Percentiles rank a stretch among this genome's conserved stretches.
Evolutionary conservation across 2,888 invertebrate genomes (phyloP).

Genomic region (Dynastes hyllus): DNA sequence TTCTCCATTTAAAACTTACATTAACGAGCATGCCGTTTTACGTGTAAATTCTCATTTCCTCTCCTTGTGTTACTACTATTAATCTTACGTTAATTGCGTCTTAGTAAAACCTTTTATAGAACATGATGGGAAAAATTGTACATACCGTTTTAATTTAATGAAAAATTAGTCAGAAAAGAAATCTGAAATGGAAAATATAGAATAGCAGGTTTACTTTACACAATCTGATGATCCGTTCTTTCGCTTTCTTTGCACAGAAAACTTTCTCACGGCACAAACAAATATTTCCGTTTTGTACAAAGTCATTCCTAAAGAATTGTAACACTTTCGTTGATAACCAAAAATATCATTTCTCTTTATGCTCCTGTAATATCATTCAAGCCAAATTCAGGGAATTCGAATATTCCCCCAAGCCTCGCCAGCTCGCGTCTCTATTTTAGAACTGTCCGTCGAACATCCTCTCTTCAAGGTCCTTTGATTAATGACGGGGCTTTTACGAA

Average conservation of each 20-base stretch:
- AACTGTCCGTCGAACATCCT: conserved; percentile 40
- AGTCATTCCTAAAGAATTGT: conserved; percentile 19
- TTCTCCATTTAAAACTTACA: conserved; percentile 21
- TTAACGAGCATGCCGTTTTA: conserved; percentile 14
- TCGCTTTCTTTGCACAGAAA: too few species aligned
- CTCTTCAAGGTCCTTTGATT: conserved; percentile 49
- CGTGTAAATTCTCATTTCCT: conserved; percentile 20
- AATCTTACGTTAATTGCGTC: conserved; percentile 3
- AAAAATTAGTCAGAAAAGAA: background rate
- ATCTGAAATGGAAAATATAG: too few species aligned
- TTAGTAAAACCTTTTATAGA: background rate
- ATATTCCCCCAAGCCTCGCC: background rate
- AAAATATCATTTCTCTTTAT: conserved; percentile 17
- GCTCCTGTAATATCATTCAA: background rate
- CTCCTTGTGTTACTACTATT: conserved; percentile 1
- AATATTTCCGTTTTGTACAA: conserved; percentile 28
- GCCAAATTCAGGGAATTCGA: conserved; percentile 11
- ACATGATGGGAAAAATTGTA: background rate
- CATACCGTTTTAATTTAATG: conserved; percentile 1
- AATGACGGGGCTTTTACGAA: conserved; percentile 53
- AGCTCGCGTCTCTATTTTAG: conserved; percentile 28
- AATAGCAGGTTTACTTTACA: too few species aligned
- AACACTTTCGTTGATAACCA: conserved; percentile 19
- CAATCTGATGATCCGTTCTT: too few species aligned
- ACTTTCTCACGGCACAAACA: too few species aligned